Conservation (phyloP, 2,888 invertebrate genomes). For the Mongoloraphidia duomilia region DNA sequence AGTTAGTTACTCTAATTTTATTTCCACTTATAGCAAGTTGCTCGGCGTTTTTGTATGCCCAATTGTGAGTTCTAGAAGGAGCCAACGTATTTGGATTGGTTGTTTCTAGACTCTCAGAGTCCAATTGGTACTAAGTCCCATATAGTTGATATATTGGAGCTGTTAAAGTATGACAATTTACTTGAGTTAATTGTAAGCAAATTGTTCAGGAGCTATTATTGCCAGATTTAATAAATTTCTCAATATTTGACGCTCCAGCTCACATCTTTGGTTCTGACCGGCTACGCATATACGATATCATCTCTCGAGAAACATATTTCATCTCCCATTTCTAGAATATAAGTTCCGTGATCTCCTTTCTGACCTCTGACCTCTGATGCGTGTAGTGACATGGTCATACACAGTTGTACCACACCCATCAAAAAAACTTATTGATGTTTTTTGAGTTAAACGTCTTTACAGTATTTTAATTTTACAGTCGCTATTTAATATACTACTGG, state of each 20-base stretch:
- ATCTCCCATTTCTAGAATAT: no score
- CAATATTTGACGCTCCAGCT: background rate
- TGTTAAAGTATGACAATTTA: background rate
- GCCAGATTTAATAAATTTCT: background rate
- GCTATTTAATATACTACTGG: no score
- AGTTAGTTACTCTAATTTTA: background rate
- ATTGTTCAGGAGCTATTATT: background rate
- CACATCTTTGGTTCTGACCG: background rate
- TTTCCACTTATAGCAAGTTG: background rate
- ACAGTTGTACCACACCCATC: no score
- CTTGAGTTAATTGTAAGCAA: background rate
- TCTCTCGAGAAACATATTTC: background rate
- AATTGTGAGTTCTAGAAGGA: background rate
- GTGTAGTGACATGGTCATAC: no score
- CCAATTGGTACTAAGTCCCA: background rate
- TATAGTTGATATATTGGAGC: background rate
- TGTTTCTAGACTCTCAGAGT: background rate
- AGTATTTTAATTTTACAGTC: no score
- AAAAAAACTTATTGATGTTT: no score
- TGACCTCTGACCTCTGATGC: no score
- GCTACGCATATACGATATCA: background rate
- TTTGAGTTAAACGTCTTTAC: no score
- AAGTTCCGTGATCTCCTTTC: no score
- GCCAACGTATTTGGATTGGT: background rate
- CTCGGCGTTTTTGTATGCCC: background rate